These are phyloP conservation scores for Pseudoatta argentina DNA, from an alignment of 1,140 invertebrate genomes.

Conservation along the genomic window DNA sequence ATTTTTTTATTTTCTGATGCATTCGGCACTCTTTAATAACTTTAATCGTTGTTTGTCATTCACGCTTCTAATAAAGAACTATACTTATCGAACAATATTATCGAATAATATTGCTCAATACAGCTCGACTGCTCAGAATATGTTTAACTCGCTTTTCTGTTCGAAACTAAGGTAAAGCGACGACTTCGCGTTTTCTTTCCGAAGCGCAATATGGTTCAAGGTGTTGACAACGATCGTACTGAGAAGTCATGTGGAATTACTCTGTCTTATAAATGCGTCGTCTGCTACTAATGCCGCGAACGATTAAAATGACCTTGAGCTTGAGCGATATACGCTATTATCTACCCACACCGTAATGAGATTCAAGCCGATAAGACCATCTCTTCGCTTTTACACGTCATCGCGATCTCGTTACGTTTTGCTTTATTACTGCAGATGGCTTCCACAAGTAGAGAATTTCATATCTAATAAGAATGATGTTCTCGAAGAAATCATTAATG, in stretches of 20 bases:
- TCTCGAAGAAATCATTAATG: not conserved
- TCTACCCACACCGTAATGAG: constrained; percentile 50
- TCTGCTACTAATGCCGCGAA: not conserved
- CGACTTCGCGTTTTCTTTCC: not conserved
- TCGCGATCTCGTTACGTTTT: not conserved
- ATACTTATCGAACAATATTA: no score
- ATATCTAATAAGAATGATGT: not conserved
- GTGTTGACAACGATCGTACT: constrained; percentile 21
- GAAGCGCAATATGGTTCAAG: not conserved
- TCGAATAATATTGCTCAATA: not conserved
- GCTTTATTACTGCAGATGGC: no score
- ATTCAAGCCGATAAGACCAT: constrained; percentile 1
- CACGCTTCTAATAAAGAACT: not conserved
- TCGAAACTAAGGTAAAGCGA: not conserved
- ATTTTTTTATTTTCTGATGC: not conserved
- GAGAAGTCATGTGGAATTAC: constrained; percentile 41
- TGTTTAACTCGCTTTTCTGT: not conserved
- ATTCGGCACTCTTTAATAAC: constrained; percentile 12
- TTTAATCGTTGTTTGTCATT: not conserved
- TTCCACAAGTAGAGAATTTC: not conserved
- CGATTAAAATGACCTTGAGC: constrained; percentile 65
- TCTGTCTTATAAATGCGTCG: constrained; percentile 57
- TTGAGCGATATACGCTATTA: constrained; percentile 65
- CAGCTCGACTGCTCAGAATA: not conserved
- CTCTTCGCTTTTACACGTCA: not conserved